Conservation (phyloP, 2,797 vertebrate species). For the Lepilemur septentrionalis region DNA sequence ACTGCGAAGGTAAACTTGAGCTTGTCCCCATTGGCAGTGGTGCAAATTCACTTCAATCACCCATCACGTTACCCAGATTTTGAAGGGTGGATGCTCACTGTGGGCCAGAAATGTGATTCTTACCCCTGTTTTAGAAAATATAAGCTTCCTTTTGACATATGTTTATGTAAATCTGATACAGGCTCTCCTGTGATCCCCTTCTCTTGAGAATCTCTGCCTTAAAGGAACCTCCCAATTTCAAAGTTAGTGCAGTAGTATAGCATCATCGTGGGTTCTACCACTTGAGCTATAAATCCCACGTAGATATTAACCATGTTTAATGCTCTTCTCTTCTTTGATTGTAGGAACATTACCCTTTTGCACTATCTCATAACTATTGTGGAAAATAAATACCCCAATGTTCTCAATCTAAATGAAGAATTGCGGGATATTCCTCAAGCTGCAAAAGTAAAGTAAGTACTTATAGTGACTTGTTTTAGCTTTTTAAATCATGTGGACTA, state of each 20-base stretch:
- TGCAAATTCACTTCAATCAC: background rate
- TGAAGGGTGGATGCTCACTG: background rate
- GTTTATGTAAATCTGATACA: background rate
- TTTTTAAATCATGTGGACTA: background rate
- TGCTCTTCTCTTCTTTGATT: slow-evolving; percentile 26
- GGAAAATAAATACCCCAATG: slow-evolving; percentile 98
- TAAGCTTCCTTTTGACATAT: background rate
- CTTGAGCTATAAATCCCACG: background rate
- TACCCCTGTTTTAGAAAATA: background rate
- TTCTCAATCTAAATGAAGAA: slow-evolving; percentile 93
- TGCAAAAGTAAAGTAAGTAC: slow-evolving; percentile 98
- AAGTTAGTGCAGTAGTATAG: background rate
- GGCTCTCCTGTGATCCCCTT: background rate
- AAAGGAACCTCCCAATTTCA: background rate
- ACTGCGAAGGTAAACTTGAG: background rate
- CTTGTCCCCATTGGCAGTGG: background rate
- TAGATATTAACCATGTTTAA: background rate
- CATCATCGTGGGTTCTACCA: background rate
- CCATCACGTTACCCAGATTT: background rate
- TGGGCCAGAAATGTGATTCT: background rate
- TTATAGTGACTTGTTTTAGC: background rate
- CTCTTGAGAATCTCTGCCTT: background rate
- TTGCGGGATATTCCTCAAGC: slow-evolving; percentile 92
- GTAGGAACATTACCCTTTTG: slow-evolving; percentile 96
- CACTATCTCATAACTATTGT: slow-evolving; percentile 99